Evolutionary conservation across 2,797 vertebrate species (phyloP).

Genomic region (Sphaeramia orbicularis): DNA sequence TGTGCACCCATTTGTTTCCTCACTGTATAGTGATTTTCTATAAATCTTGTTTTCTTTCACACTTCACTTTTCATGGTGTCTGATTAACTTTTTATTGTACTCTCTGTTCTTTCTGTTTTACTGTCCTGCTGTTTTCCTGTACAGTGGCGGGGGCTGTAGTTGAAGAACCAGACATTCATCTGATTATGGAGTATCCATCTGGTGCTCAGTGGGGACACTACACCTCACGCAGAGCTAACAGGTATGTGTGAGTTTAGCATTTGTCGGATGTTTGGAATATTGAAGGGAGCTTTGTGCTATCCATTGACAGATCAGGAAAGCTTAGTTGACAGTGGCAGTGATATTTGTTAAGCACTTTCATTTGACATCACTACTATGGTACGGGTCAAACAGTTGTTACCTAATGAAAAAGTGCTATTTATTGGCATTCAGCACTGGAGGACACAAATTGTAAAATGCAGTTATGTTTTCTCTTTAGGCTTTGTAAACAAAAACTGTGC

Average conservation of each 20-base stretch:
- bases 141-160: constrained; percentile 86
- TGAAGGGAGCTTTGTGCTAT: background rate
- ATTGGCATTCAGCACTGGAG: too few species aligned
- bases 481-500: too few species aligned
- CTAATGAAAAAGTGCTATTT: too few species aligned
- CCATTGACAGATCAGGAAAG: too few species aligned
- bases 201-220: constrained; percentile 86
- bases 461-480: too few species aligned
- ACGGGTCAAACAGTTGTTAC: too few species aligned
- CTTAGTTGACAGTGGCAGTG: too few species aligned
- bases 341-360: too few species aligned
- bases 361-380: too few species aligned
- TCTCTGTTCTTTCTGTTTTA: background rate
- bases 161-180: constrained; percentile 88
- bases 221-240: constrained; percentile 87
- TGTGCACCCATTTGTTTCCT: background rate
- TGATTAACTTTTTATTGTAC: background rate
- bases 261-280: background rate
- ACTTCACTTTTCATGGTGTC: background rate
- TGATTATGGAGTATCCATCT: constrained; percentile 89
- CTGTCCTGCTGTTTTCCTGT: background rate
- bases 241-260: constrained; percentile 65
- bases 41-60: background rate
- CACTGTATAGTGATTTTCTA: too few species aligned
- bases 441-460: too few species aligned